A percentile compares a stretch with the other conserved stretches of the same genome.
These are phyloP conservation scores for Siderastrea radians DNA, from an alignment of 92 coral and sea anemone genomes.

Conservation along the genomic window DNA sequence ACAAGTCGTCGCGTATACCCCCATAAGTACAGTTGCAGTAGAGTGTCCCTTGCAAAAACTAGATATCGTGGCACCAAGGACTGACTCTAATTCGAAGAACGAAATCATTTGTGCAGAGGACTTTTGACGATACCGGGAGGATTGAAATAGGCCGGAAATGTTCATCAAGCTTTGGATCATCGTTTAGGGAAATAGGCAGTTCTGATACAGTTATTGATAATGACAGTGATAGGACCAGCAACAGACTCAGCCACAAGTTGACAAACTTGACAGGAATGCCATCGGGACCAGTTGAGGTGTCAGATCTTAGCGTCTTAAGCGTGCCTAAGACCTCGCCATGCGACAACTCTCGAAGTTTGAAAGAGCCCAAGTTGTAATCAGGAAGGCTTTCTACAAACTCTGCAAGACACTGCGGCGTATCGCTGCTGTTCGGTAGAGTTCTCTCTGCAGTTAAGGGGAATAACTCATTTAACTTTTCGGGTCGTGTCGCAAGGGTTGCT, in stretches of 20 bases:
- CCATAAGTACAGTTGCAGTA: not conserved
- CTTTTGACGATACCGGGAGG: conserved; percentile 9
- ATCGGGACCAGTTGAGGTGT: conserved; percentile 35
- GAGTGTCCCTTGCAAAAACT: conserved; percentile 44
- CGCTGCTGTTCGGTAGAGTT: conserved; percentile 27
- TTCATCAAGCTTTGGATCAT: conserved; percentile 5
- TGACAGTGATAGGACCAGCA: too few relatives aligned
- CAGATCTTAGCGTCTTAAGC: conserved; percentile 9
- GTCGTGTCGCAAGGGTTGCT: conserved; percentile 52
- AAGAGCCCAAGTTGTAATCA: not conserved
- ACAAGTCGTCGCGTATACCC: not conserved
- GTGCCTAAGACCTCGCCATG: conserved; percentile 31
- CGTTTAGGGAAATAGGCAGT: not conserved
- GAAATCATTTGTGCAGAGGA: not conserved
- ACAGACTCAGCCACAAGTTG: too few relatives aligned
- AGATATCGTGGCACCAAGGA: conserved; percentile 41
- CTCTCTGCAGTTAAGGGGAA: conserved; percentile 61
- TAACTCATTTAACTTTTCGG: conserved; percentile 10
- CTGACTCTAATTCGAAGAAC: conserved; percentile 23
- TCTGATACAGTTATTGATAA: too few relatives aligned
- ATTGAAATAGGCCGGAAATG: conserved; percentile 33
- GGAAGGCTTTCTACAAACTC: conserved; percentile 30
- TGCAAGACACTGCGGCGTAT: conserved; percentile 3
- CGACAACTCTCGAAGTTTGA: conserved; percentile 27
- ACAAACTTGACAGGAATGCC: not conserved